Percentiles rank a stretch among this genome's conserved stretches.
phyloP scores from a whole-genome alignment of 2,113 vertebrate genomes.

The Xiphophorus couchianus region DNA sequence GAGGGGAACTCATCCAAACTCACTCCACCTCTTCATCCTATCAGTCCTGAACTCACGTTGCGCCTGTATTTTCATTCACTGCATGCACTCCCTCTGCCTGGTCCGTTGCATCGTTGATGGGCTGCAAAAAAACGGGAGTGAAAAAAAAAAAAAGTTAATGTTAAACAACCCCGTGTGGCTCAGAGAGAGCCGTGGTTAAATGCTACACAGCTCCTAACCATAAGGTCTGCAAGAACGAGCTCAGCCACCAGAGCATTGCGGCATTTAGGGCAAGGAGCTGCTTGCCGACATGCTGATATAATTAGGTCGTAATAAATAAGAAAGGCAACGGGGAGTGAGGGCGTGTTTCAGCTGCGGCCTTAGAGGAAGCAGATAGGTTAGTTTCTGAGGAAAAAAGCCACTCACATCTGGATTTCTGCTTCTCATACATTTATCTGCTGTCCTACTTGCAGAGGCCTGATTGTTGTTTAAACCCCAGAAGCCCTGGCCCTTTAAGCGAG shows the following conservation, averaged over 20 bases:
- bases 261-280: constrained; percentile 71
- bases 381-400: constrained; percentile 45
- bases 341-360: constrained; percentile 59
- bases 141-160: constrained; percentile 1
- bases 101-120: constrained; percentile 52
- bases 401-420: constrained; percentile 22
- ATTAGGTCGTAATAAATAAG: constrained; percentile 77
- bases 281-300: constrained; percentile 68
- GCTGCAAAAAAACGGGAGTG: not conserved
- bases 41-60: constrained; percentile 53
- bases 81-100: constrained; percentile 34
- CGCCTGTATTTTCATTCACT: constrained; percentile 60
- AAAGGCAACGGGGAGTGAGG: constrained; percentile 52
- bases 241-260: constrained; percentile 48
- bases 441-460: constrained; percentile 70
- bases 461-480: constrained; percentile 61
- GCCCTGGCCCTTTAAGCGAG: constrained; percentile 67
- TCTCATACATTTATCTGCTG: constrained; percentile 49
- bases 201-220: constrained; percentile 58
- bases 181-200: constrained; percentile 53
- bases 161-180: constrained; percentile 51
- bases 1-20: constrained; percentile 50
- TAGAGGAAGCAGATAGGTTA: constrained; percentile 65
- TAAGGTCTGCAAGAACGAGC: constrained; percentile 49
- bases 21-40: constrained; percentile 44